phyloP scores from a whole-genome alignment of 1,140 invertebrate species.

The Lutraria rhynchaena region DNA sequence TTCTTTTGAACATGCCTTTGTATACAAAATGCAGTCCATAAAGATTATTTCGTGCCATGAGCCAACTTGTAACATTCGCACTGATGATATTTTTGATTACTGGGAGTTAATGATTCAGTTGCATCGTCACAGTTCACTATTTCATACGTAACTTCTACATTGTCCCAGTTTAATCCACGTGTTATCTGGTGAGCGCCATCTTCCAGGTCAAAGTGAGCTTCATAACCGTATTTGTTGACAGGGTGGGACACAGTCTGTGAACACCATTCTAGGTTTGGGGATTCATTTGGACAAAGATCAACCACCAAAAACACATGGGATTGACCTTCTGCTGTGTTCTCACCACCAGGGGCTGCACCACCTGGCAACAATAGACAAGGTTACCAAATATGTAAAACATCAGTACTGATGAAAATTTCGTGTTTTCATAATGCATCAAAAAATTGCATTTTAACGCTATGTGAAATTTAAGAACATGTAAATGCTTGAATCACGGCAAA shows the following conservation, averaged over 20 bases:
- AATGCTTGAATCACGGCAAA: too few relatives aligned
- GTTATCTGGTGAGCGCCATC: slow-evolving; percentile 15
- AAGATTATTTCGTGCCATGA: too few relatives aligned
- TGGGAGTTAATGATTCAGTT: too few relatives aligned
- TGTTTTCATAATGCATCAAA: too few relatives aligned
- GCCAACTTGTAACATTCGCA: too few relatives aligned
- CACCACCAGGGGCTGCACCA: background rate
- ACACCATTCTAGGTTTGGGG: slow-evolving; percentile 30
- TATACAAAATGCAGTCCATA: too few relatives aligned
- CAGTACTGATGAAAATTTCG: too few relatives aligned
- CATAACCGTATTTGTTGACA: slow-evolving; percentile 18
- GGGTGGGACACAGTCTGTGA: background rate
- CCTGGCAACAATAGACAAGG: background rate
- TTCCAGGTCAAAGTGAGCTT: slow-evolving; percentile 31
- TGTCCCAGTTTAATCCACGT: slow-evolving; percentile 3
- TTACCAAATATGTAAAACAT: too few relatives aligned
- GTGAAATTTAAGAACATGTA: too few relatives aligned
- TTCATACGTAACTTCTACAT: slow-evolving; percentile 24
- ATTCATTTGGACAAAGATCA: slow-evolving; percentile 19
- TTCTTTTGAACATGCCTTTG: too few relatives aligned
- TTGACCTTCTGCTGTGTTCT: background rate
- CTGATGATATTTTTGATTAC: too few relatives aligned
- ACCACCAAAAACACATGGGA: slow-evolving; percentile 18
- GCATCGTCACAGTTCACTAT: background rate
- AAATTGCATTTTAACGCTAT: too few relatives aligned